A percentile compares a stretch with the other conserved stretches of the same genome.
These are phyloP conservation scores for Cheilosia variabilis DNA, from an alignment of 2,888 invertebrate species.

Conservation along the genomic window DNA sequence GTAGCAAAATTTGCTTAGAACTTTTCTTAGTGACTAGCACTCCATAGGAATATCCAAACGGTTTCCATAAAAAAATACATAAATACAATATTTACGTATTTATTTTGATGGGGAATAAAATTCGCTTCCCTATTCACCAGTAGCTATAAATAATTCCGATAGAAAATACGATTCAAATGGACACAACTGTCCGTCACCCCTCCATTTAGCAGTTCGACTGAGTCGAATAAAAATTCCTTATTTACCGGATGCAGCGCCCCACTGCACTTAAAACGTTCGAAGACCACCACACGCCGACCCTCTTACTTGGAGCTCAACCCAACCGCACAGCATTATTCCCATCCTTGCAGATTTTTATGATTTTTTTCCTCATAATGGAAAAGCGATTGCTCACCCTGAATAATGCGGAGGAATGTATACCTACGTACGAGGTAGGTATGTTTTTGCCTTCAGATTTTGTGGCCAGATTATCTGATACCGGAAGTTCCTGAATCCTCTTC, in stretches of 20 bases:
- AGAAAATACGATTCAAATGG: constrained; percentile 3
- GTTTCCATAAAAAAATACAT: neutral
- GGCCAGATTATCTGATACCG: constrained; percentile 39
- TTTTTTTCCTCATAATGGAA: constrained; percentile 27
- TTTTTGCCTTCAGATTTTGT: neutral
- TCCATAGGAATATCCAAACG: neutral
- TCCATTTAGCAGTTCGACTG: constrained; percentile 32
- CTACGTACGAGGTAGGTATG: constrained; percentile 7
- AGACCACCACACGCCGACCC: constrained; percentile 9
- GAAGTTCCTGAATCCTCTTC: constrained; percentile 31
- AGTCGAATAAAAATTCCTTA: constrained; percentile 32
- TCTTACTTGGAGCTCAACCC: constrained; percentile 13
- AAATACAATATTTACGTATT: neutral
- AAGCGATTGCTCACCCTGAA: constrained; percentile 23
- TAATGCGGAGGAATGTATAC: neutral
- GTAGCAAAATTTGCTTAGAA: too few relatives aligned
- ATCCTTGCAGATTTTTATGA: constrained; percentile 28
- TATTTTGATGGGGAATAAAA: neutral
- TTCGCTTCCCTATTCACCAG: constrained; percentile 18
- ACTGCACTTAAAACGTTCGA: neutral
- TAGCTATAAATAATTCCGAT: constrained; percentile 25
- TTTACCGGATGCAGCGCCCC: constrained; percentile 37
- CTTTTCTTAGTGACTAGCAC: too few relatives aligned
- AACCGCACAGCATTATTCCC: constrained; percentile 34
- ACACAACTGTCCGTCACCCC: constrained; percentile 35